Evolutionary conservation across 2,113 vertebrate genomes (phyloP).

Genomic region (Vireo altiloquus): DNA sequence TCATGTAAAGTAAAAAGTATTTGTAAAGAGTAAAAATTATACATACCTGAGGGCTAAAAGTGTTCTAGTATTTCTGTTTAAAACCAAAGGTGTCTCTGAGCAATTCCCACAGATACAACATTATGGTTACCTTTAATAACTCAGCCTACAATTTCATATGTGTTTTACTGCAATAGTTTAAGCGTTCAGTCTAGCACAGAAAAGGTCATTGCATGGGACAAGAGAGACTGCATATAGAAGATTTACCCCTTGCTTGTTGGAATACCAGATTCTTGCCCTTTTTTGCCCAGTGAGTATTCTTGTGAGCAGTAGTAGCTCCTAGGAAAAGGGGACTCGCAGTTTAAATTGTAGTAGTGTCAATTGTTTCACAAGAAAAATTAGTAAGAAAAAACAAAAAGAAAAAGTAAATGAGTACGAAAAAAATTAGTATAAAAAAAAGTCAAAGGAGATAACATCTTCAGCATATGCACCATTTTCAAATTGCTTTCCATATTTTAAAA

Average conservation of each 20-base stretch:
- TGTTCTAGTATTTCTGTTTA: background rate
- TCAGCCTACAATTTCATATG: background rate
- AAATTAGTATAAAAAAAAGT: too few species aligned
- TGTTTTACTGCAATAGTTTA: background rate
- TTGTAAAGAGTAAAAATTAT: background rate
- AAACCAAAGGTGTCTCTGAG: background rate
- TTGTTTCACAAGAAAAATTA: background rate
- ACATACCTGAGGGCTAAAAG: background rate
- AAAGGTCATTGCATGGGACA: background rate
- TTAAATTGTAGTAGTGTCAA: background rate
- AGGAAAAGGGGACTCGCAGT: background rate
- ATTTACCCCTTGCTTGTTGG: background rate
- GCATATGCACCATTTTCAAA: background rate
- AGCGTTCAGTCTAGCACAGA: background rate
- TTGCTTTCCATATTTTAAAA: background rate
- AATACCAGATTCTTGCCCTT: background rate
- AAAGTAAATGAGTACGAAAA: too few species aligned
- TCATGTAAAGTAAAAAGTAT: background rate
- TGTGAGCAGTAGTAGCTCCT: background rate
- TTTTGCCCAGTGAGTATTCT: background rate
- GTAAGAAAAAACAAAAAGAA: too few species aligned
- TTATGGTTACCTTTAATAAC: background rate
- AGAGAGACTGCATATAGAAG: background rate
- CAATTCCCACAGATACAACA: background rate
- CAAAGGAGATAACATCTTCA: background rate